These are phyloP conservation scores for Odontocolon sp. DNA, from an alignment of 2,888 invertebrate species.

Conservation along the genomic window DNA sequence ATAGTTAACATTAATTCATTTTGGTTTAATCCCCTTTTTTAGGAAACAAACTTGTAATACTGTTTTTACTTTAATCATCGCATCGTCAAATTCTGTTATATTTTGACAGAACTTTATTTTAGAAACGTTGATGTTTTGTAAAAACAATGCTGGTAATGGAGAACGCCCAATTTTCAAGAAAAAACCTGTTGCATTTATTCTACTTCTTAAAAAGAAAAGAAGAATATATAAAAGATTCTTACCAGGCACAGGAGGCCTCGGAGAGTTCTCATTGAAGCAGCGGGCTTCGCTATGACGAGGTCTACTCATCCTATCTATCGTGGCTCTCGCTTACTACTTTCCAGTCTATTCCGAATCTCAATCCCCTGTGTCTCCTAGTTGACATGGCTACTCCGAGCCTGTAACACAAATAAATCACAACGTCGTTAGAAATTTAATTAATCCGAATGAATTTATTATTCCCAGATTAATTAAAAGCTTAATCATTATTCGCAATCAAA, in stretches of 20 bases:
- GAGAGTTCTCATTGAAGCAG: conserved; percentile 85
- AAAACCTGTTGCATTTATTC: no score
- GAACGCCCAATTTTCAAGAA: no score
- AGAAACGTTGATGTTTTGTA: no score
- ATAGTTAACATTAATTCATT: conserved; percentile 9
- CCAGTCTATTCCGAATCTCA: conserved; percentile 78
- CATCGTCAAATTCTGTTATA: no score
- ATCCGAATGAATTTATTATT: background rate
- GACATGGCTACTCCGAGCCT: conserved; percentile 80
- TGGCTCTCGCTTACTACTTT: conserved; percentile 78
- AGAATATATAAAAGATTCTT: conserved; percentile 76
- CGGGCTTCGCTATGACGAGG: conserved; percentile 79
- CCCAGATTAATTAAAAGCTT: no score
- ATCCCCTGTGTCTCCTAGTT: conserved; percentile 79
- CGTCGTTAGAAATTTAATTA: no score
- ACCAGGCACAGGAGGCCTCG: conserved; percentile 93
- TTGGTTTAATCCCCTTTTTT: no score
- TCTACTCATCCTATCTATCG: conserved; percentile 80
- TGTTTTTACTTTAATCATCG: no score
- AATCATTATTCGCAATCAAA: no score
- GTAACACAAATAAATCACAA: conserved; percentile 66
- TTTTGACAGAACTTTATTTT: no score
- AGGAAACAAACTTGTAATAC: no score
- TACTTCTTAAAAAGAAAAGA: background rate
- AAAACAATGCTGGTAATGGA: no score